Base-by-base conservation (phyloP, 2,797 vertebrate species). In the Crocidura indochinensis region DNA sequence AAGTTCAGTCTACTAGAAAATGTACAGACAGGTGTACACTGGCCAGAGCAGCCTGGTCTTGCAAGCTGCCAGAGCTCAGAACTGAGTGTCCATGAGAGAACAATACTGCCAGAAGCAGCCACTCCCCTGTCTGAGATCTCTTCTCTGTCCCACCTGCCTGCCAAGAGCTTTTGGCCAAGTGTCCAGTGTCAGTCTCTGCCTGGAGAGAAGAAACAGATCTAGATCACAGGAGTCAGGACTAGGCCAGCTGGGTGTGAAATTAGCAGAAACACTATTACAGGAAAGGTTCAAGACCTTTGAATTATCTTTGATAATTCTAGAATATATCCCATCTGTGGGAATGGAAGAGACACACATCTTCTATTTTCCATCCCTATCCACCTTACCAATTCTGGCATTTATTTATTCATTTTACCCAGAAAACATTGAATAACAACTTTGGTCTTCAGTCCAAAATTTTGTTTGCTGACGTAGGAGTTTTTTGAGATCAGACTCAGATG, bases 391-490 rank as follows among this genome's bases (percentile, higher is more conserved):
- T 56, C 19, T 69, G 29, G 85, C 27, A 53, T 65, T 46, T 53
- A 75, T 9, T 72, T 51, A 64, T 27, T 91, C 26, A n/a, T 90
- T 53, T 90, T 83, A 68, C 10, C 90, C 60, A 87, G 62, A 20
- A 19, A 27, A 69, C 47, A 38, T 27, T 82, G 64, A 95, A 78
- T n/a, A 85, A 68, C 72, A 91, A 69, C 62, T 76, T 60, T 60
- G 56, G 19, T 60, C 22, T 60, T 60, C 17, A 60, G 56, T 60
- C 56, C 56, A 60, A 60, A 20, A 60, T 60, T 60, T 60, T 60
- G 19, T 60, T 60, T 19, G 22, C 22, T 60, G 8, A 60, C 22
- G 7, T 60, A 15, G 56, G 56, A 20, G 51, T 51, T 38, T 38
- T 38, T 38, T 38, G 38, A 38, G 38, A 5, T 5, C 38, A 38